Percentiles rank a stretch among this genome's conserved stretches.
Evolutionary conservation across 2,113 vertebrate species (phyloP).

Genomic region (Zapus hudsonius): DNA sequence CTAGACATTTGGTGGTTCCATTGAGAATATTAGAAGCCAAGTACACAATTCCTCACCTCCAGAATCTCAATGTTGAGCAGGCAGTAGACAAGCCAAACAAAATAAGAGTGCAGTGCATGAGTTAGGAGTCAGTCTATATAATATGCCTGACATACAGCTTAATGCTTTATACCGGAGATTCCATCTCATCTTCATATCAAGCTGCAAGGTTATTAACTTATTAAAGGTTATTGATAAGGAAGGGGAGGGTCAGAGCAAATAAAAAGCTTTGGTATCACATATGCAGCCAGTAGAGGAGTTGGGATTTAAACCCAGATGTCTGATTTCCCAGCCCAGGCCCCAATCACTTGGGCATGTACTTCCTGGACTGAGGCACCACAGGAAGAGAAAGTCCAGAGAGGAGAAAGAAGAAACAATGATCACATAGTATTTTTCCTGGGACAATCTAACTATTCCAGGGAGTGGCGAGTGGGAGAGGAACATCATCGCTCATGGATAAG

Average conservation of each 20-base stretch:
- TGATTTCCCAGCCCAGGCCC: background rate
- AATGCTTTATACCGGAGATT: background rate
- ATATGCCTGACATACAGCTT: background rate
- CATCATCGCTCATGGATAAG: background rate
- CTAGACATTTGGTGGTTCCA: background rate
- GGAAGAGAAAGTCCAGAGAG: background rate
- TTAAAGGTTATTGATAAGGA: background rate
- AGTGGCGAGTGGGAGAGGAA: background rate
- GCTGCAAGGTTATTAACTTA: background rate
- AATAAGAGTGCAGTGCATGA: background rate
- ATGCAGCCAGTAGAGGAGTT: background rate
- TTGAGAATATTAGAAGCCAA: background rate
- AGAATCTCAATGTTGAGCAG: background rate
- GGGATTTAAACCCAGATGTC: background rate
- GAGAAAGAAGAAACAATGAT: background rate
- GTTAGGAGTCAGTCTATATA: background rate
- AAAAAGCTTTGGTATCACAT: background rate
- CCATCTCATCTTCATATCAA: background rate
- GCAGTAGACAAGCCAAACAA: background rate
- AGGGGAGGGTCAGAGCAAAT: background rate
- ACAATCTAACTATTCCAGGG: background rate
- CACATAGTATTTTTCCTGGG: background rate
- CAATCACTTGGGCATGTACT: background rate
- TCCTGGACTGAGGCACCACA: background rate
- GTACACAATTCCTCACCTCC: no score